Base-by-base conservation (phyloP, 2,113 vertebrate species). In the Melanerpes formicivorus region DNA sequence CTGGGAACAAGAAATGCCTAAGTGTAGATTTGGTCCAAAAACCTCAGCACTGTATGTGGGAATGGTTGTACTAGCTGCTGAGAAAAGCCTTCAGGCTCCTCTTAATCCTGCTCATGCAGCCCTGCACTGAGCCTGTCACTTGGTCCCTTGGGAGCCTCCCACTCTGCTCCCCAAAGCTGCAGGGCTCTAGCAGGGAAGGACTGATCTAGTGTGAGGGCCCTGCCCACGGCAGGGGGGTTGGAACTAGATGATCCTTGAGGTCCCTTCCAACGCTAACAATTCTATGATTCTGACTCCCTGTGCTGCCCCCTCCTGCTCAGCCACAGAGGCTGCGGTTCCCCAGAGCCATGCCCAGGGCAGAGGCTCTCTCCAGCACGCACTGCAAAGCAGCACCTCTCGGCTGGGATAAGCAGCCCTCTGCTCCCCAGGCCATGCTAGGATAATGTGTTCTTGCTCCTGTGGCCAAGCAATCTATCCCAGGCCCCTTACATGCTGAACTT, bases 11-110 rank as follows among this genome's bases (percentile, higher is more conserved):
- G 29, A 94, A 90, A 87, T 46, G 32, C 21, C 25, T 16, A 77
- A 50, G 23, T 60, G 21, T 0, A 1, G 34, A 80, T 87, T 95
- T 96, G 91, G 88, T 94, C 94, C 73, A 60, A 82, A 58, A 87
- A 82, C 22, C 1, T 1, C 40, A 67, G 62, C 32, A 65, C 26
- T 67, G 9, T 34, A 67, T 10, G 5, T 63, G 52, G 59, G 29
- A 91, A 6, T 7, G 21, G 27, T 44, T 52, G 18, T 89, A 65
- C 9, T 50, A 84, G 32, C 64, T 70, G 46, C 67, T 40, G 56
- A 37, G 34, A 84, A 90, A 60, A 60, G 48, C 64, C 42, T 90
- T 69, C 12, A 37, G 42, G 23, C 17, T 81, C 55, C n/a, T 63
- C 64, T 60, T 34, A 34, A 16, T 26, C 27, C 40, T 56, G 9